Evolutionary conservation across 2,113 vertebrate genomes (phyloP), one percentile per base, ranked within the genome.

Genomic region (Chlorodrepanis virens): DNA sequence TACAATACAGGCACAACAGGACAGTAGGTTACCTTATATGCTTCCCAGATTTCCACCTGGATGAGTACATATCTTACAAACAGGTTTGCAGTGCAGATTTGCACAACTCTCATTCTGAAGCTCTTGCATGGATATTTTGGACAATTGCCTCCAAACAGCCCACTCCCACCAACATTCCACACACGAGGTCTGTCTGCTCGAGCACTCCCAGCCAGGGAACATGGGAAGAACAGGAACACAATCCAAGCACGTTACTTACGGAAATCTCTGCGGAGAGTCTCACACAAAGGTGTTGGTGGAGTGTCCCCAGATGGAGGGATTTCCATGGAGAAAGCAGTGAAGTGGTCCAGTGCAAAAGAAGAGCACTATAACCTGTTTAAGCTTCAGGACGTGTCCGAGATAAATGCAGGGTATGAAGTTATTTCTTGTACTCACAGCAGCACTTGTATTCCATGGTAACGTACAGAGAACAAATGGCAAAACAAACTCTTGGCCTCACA

Each of bases 141-240:
- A 75, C 0, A 6, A 60, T 33, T 93, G 35, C 44, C 64, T 75
- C 56, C 25, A n/a, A 91, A 76, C 14, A 93, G 31, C 68, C 71
- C 42, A 10, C 54, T 94, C 63, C 78, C 70, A 49, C 33, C 65
- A 85, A 69, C 74, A 71, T 53, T 93, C 84, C 25, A 6, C 49
- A 59, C 27, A 18, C 0, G 0, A 37, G 0, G 1, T 28, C 78
- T 74, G 52, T 44, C 56, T 83, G 84, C 54, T 67, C 0, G 0
- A 94, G 79, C 72, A 33, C 31, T 64, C 83, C 79, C 60, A 83
- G 52, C 37, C 76, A 78, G 85, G 44, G 88, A 87, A 88, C 25
- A 7, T 9, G 33, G 44, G 90, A 92, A 77, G 56, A 90, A 42
- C 15, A 53, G 56, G 77, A 84, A 27, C 10, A 54, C 27, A 70